Evolutionary conservation across 2,888 invertebrate species (phyloP).

Genomic region (Clusia tigrina): DNA sequence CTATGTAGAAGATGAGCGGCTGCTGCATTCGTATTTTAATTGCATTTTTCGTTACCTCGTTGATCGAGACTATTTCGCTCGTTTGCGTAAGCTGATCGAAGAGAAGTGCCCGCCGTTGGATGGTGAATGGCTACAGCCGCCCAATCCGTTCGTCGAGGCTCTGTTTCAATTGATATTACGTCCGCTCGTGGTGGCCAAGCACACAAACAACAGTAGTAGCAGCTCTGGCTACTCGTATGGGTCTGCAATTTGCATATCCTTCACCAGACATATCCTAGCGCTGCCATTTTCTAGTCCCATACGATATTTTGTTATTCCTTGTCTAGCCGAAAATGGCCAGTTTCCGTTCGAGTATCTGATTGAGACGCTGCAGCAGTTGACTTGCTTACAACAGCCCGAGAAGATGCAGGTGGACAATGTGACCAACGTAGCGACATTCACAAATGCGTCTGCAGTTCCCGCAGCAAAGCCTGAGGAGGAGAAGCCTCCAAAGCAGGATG

Average conservation of each 20-base stretch:
- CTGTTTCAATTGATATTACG: slow-evolving; percentile 79
- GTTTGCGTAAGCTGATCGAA: slow-evolving; percentile 76
- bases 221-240: slow-evolving; percentile 38
- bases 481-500: slow-evolving; percentile 16
- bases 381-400: slow-evolving; percentile 19
- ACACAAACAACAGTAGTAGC: slow-evolving; percentile 18
- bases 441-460: slow-evolving; percentile 24
- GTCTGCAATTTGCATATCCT: slow-evolving; percentile 58
- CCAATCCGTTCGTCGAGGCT: slow-evolving; percentile 77
- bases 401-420: slow-evolving; percentile 41
- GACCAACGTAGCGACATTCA: slow-evolving; percentile 30
- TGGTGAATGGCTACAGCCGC: slow-evolving; percentile 73
- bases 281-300: slow-evolving; percentile 74
- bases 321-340: slow-evolving; percentile 66
- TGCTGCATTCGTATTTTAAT: slow-evolving; percentile 56
- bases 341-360: slow-evolving; percentile 69
- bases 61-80: slow-evolving; percentile 71
- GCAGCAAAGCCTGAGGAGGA: slow-evolving; percentile 21
- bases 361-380: slow-evolving; percentile 61
- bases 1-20: slow-evolving; percentile 52
- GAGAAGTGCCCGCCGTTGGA: slow-evolving; percentile 74
- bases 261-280: slow-evolving; percentile 74
- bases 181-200: slow-evolving; percentile 71
- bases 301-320: slow-evolving; percentile 75
- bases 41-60: slow-evolving; percentile 60